Evolutionary conservation across 1,140 invertebrate species (phyloP), one percentile per base, ranked within the genome.

Genomic region (Anthonomus grandis): DNA sequence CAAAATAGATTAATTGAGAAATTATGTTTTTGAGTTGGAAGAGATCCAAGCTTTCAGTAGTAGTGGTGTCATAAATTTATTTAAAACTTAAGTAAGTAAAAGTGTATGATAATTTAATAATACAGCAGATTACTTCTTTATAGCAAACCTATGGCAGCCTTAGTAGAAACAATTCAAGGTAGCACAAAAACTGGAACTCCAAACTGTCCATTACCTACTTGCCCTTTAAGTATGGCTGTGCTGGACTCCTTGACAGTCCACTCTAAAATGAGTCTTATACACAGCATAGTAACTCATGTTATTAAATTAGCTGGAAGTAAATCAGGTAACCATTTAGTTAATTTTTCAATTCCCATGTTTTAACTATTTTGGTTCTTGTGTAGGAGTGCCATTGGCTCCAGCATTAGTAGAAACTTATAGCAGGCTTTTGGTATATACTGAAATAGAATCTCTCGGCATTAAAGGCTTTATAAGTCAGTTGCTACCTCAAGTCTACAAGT

Each of bases 221-320:
- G 87, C 12, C 95, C 95, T 0, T 75, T 97, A 10, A 90, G 91
- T 0, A 95, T 97, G 86, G 89, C 87, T 21, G 85, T 97, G 2
- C 55, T 73, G 23, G 95, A 98, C 71, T 95, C 93, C n/a, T 73
- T 97, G 12, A 97, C 95, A 0, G 89, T 97, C 9, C 94, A 97
- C 73, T 92, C 93, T 0, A 97, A 97, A 74, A 97, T 98, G 95
- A 95, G 91, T 59, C 75, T 98, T n/a, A 96, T 97, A 51, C 94
- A 97, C 67, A 90, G 87, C 42, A 95, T 95, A 64, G 91, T 93
- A 0, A 88, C 89, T 1, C 86, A 93, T 66, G 87, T 96, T 1
- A 89, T 92, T 12, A 93, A 93, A 70, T 77, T 90, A 48, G 90
- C 91, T 0, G 89, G 93, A 62, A 86, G 85, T 3, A 95, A 96